Percentiles rank a stretch among this genome's conserved stretches.
Conservation (phyloP, 1,140 invertebrate genomes). For the Apis cerana region DNA sequence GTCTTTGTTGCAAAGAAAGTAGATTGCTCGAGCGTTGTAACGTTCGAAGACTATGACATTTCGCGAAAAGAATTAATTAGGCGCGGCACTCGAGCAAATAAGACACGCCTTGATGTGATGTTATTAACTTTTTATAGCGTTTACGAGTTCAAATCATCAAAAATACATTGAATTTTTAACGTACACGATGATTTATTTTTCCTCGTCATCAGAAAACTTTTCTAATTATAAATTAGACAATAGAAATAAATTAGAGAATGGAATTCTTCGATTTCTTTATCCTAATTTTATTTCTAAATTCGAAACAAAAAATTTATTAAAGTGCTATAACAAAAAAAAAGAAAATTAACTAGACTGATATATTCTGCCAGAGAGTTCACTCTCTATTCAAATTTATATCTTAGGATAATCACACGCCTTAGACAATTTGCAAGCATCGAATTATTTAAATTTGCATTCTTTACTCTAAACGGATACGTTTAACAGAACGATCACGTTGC, state of each 20-base stretch:
- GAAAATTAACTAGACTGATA: not conserved
- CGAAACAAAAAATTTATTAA: not conserved
- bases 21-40: not conserved
- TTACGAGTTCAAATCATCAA: too few relatives aligned
- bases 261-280: too few relatives aligned
- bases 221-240: too few relatives aligned
- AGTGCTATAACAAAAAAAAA: too few relatives aligned
- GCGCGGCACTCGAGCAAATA: not conserved
- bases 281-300: too few relatives aligned
- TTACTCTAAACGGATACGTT: not conserved
- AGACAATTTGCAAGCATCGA: not conserved
- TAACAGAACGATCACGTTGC: not conserved
- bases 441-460: not conserved
- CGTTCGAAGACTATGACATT: not conserved
- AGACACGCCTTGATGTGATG: not conserved
- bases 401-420: not conserved
- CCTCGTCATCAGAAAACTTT: too few relatives aligned
- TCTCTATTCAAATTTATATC: not conserved
- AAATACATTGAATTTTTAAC: too few relatives aligned
- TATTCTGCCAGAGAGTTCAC: not conserved
- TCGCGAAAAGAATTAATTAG: slow-evolving; percentile 37
- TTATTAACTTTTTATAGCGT: too few relatives aligned
- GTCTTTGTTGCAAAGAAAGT: too few relatives aligned
- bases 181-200: too few relatives aligned
- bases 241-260: too few relatives aligned